Percentiles rank a stretch among this genome's conserved stretches.
Conservation (phyloP, 2,797 vertebrate genomes). For the Echeneis naucrates region DNA sequence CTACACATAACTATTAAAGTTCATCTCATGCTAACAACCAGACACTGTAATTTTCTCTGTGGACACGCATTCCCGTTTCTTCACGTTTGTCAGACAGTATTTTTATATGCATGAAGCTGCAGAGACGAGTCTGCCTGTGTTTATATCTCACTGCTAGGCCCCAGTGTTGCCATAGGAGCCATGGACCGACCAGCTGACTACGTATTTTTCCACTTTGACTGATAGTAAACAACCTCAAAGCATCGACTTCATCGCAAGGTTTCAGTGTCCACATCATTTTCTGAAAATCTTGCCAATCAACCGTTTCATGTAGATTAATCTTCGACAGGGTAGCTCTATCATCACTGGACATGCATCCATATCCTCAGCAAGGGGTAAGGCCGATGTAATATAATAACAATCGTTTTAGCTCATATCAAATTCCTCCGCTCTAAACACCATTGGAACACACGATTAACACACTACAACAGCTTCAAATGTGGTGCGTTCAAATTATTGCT, state of each 20-base stretch:
- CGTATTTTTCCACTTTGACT: slow-evolving; percentile 26
- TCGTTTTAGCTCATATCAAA: background rate
- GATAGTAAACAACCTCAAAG: slow-evolving; percentile 46
- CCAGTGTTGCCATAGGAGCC: slow-evolving; percentile 63
- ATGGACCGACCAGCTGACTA: slow-evolving; percentile 43
- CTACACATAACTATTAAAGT: background rate
- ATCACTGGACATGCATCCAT: slow-evolving; percentile 56
- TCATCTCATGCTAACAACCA: background rate
- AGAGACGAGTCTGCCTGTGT: slow-evolving; percentile 61
- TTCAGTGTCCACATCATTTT: background rate
- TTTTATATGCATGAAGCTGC: slow-evolving; percentile 36
- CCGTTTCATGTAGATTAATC: slow-evolving; percentile 22
- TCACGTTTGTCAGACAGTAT: background rate
- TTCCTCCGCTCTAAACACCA: background rate
- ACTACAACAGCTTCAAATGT: background rate
- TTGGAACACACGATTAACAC: background rate
- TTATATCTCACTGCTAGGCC: slow-evolving; percentile 74
- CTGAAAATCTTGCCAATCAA: slow-evolving; percentile 11
- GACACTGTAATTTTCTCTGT: background rate
- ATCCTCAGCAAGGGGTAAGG: background rate
- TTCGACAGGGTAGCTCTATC: slow-evolving; percentile 63
- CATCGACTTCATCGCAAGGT: background rate
- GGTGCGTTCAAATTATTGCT: background rate
- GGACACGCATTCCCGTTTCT: background rate
- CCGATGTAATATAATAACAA: background rate